Evolutionary conservation across 2,113 vertebrate species (phyloP), one percentile per base, ranked within the genome.

Genomic region (Galbula dea): DNA sequence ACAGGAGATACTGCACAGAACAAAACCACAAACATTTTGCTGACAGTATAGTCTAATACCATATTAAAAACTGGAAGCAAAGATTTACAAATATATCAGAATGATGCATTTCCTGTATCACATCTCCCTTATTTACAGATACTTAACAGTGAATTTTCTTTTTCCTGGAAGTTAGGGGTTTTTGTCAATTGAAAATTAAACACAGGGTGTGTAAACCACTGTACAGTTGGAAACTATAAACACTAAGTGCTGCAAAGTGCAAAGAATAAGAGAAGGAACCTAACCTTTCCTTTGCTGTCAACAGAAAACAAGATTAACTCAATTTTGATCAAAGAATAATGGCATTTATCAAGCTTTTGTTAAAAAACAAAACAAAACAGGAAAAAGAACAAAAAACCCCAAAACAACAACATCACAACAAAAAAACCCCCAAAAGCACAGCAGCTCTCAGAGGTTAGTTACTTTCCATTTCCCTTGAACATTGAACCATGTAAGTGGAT

Each of bases 51-150:
- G n/a, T 34, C 89, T 71, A 86, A 92, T 77, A 78, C 41, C 62
- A 71, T 83, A 94, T 91, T 86, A 95, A 94, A 97, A 91, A n/a
- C 82, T 96, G 82, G 77, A 92, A 92, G 54, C 20, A 89, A 91
- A 93, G 76, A 77, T 85, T 86, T 94, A 87, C 68, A 93, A 92
- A 86, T 85, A 32, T 61, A 83, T 74, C 34, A 30, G 75, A 89
- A 88, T 24, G 14, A 87, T 57, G 11, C 76, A 66, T 83, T 80
- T 94, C 15, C 34, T 24, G 6, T 37, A 83, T 63, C 48, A 51
- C 15, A 32, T 89, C n/a, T 91, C 45, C 88, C 71, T 86, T 54
- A 92, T 11, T 81, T n/a, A 71, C 21, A 83, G 63, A 66, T 36
- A 89, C 93, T 97, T 95, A 96, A n/a, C 69, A 73, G 2, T 17